Evolutionary conservation across 2,113 vertebrate genomes (phyloP).

Genomic region (Lynx canadensis): DNA sequence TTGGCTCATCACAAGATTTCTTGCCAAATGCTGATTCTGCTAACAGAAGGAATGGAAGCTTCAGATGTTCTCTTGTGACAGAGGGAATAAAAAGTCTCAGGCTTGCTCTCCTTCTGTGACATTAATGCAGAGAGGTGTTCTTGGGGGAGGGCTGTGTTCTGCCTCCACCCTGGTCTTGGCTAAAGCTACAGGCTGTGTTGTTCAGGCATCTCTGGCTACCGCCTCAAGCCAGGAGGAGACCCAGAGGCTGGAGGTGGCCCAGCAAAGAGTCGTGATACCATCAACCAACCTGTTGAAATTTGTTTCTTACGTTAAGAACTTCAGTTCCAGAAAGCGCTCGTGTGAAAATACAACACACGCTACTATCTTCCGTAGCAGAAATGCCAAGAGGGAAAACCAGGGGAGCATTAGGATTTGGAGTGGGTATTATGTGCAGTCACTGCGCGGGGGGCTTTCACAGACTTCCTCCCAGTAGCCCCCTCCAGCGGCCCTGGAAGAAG

Average conservation of each 20-base stretch:
- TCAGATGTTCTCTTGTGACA: conserved; percentile 48
- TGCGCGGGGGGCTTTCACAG: neutral
- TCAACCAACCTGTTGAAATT: neutral
- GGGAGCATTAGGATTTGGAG: neutral
- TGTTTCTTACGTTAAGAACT: neutral
- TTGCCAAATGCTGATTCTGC: conserved; percentile 83
- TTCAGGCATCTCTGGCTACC: neutral
- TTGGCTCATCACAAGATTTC: conserved; percentile 78
- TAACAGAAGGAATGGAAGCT: conserved; percentile 77
- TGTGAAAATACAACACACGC: neutral
- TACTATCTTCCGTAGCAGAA: neutral
- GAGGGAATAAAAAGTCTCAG: conserved; percentile 40
- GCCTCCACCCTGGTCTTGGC: neutral
- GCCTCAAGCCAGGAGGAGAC: neutral
- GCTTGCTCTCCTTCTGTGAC: conserved; percentile 53
- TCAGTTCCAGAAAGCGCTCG: neutral
- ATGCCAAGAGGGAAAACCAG: neutral
- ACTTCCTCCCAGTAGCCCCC: neutral
- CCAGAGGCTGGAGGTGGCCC: neutral
- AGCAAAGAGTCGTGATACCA: fast-evolving
- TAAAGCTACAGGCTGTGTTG: neutral
- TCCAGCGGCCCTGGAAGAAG: neutral
- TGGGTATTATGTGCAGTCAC: neutral
- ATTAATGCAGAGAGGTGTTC: conserved; percentile 17
- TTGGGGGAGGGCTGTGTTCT: neutral